Evolutionary conservation across 2,797 vertebrate genomes (phyloP).

Genomic region (Thripadectes ignobilis): DNA sequence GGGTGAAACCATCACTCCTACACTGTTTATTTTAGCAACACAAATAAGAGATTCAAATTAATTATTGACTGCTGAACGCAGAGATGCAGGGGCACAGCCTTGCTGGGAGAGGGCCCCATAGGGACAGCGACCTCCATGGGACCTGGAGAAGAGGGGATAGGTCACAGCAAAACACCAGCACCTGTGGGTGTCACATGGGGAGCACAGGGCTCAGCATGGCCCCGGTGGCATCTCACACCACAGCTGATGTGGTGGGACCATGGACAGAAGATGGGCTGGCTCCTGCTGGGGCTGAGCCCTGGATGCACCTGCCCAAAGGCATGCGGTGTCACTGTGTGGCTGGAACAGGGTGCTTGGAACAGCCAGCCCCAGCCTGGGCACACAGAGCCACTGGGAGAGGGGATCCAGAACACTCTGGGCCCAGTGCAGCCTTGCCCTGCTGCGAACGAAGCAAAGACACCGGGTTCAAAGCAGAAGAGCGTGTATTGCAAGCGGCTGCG

Average conservation of each 20-base stretch:
- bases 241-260: background rate
- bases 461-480: conserved; percentile 59
- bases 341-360: background rate
- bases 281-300: background rate
- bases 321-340: background rate
- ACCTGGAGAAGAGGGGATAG: background rate
- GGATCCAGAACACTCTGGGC: background rate
- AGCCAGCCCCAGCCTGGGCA: background rate
- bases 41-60: conserved; percentile 11
- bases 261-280: background rate
- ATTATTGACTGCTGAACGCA: background rate
- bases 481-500: conserved; percentile 65
- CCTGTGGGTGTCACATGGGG: background rate
- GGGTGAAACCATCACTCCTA: background rate
- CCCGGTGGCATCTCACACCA: background rate
- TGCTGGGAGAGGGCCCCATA: background rate
- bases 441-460: conserved; percentile 56
- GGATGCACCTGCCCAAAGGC: background rate
- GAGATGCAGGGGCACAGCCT: background rate
- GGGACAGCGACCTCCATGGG: background rate
- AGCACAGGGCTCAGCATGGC: background rate
- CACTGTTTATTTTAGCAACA: conserved; percentile 22
- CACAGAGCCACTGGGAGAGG: background rate
- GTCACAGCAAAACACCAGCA: background rate
- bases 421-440: background rate